A percentile compares a stretch with the other conserved stretches of the same genome.
These are phyloP conservation scores for Diplodus sargus DNA, from an alignment of 2,797 vertebrate genomes.

Conservation along the genomic window DNA sequence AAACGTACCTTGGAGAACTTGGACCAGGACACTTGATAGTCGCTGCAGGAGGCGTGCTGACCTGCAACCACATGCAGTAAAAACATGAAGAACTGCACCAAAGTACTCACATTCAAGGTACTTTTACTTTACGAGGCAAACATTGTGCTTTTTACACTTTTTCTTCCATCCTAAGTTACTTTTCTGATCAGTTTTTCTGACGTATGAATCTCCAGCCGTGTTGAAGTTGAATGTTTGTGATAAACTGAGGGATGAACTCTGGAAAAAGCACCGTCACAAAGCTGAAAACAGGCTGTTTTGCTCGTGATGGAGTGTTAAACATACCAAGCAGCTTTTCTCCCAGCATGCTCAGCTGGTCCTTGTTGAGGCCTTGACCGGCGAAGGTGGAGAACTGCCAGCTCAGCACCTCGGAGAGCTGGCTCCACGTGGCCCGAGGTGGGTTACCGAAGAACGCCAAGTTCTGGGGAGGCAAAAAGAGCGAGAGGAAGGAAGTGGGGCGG, in stretches of 20 bases:
- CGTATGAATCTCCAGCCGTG: too few species aligned
- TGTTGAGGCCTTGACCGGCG: conserved; percentile 92
- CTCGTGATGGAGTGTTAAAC: not conserved
- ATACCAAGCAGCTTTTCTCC: conserved; percentile 94
- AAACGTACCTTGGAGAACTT: conserved; percentile 94
- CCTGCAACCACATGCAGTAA: conserved; percentile 79
- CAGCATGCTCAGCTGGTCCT: conserved; percentile 95
- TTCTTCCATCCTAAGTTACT: too few species aligned
- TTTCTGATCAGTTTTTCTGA: too few species aligned
- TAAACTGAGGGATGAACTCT: too few species aligned
- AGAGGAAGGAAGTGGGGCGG: not conserved
- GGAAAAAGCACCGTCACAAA: too few species aligned
- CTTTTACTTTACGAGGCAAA: too few species aligned
- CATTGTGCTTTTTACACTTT: too few species aligned
- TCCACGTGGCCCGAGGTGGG: conserved; percentile 90
- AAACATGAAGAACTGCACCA: not conserved
- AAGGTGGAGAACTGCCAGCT: conserved; percentile 99
- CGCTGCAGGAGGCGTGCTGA: conserved; percentile 86
- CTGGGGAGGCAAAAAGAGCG: conserved; percentile 73
- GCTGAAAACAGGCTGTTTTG: too few species aligned
- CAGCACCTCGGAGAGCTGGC: conserved; percentile 94
- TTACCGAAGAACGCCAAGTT: conserved; percentile 94
- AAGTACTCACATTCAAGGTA: too few species aligned
- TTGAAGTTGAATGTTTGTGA: too few species aligned
- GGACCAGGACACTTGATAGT: conserved; percentile 94